Evolutionary conservation across 2,113 vertebrate genomes (phyloP).

Genomic region (Pangasianodon gigas): DNA sequence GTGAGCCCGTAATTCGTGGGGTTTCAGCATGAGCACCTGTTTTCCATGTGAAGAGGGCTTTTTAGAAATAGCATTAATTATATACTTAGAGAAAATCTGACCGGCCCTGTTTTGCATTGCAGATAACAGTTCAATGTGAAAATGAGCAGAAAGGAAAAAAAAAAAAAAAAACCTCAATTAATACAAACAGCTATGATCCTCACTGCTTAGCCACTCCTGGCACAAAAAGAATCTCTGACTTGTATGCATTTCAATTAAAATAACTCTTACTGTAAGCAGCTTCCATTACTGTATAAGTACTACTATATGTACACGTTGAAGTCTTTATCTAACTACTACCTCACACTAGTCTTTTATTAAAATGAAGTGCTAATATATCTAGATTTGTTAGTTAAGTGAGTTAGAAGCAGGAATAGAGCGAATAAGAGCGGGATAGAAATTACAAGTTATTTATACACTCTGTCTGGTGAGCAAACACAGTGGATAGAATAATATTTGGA

Average conservation of each 20-base stretch:
- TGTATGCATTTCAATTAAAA: constrained; percentile 66
- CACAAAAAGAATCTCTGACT: constrained; percentile 60
- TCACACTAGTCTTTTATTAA: constrained; percentile 27
- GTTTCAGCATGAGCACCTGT: constrained; percentile 70
- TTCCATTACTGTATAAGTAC: constrained; percentile 55
- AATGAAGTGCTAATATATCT: constrained; percentile 10
- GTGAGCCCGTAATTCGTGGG: constrained; percentile 67
- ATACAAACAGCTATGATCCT: constrained; percentile 71
- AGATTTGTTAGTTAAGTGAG: constrained; percentile 49
- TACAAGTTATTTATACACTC: background rate
- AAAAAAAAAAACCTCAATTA: constrained; percentile 62
- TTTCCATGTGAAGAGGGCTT: constrained; percentile 79
- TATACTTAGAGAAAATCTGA: constrained; percentile 74
- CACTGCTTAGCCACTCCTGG: constrained; percentile 56
- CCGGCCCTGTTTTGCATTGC: constrained; percentile 78
- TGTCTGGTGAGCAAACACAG: background rate
- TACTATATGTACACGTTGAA: constrained; percentile 54
- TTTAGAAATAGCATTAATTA: constrained; percentile 82
- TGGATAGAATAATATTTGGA: background rate
- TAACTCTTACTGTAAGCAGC: constrained; percentile 58
- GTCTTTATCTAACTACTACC: constrained; percentile 19
- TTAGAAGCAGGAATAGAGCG: constrained; percentile 69
- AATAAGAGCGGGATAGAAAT: background rate
- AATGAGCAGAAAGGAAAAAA: constrained; percentile 52
- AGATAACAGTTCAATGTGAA: constrained; percentile 70